Evolutionary conservation across 2,797 vertebrate species (phyloP), one percentile per base, ranked within the genome.

Genomic region (Enoplosus armatus): DNA sequence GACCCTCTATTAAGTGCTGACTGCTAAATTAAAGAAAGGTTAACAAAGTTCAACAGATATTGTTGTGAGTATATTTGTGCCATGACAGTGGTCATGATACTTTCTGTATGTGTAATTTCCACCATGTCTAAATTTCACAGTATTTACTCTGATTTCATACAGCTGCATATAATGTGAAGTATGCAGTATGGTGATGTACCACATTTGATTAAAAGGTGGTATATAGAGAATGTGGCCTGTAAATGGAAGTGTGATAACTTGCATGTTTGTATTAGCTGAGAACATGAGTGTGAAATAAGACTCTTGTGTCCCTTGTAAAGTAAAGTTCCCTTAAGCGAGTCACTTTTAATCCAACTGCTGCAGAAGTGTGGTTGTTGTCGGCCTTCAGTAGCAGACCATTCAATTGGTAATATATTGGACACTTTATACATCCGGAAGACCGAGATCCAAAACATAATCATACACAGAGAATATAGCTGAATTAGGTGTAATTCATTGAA

Each of bases 321-420:
- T 29, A 54, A 63, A 77, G 48, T 41, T 60, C 31, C 66, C 58
- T 79, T 71, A 63, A 67, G 67, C 7, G 26, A 65, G 6, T 3
- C 43, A 43, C 73, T 69, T 77, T 54, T 29, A 29, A 43, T 78
- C 66, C 7, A 27, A 8, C 31, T 39, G 43, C 51, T 1, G 35
- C 58, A 60, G 58, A 35, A 60, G 35, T 39, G 35, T 41, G 24
- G 37, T 26, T 2, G 37, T 26, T 2, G 5, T 51, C 4, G 4
- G 24, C n/a, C 12, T 61, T 61, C 10, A 43, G 15, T 18, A 15
- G 4, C 37, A 61, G 59, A 18, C 39, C 24, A 27, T 41, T 4
- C 37, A 41, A 24, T 27, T 27, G 24, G 59, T 27, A 39, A 41
- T 16, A n/a, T 6, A 59, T 11, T 37, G 1, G 27, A 72, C 12